Evolutionary conservation across 2,113 vertebrate species (phyloP), one percentile per base, ranked within the genome.

Genomic region (Gasterosteus nipponicus): DNA sequence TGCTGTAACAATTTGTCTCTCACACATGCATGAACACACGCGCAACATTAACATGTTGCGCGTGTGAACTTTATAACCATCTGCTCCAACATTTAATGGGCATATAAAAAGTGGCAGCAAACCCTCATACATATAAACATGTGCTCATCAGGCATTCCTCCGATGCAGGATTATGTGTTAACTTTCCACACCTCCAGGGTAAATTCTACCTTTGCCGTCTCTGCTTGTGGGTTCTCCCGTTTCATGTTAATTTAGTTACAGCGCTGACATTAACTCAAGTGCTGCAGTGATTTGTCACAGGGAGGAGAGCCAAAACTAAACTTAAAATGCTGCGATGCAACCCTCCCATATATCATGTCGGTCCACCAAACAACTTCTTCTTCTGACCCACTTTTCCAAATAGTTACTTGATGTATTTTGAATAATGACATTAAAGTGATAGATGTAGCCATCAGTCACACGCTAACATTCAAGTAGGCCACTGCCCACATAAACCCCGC

Each of bases 371-470:
- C 60, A 80, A 87, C 63, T 86, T 81, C 58, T 77, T 80, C 83
- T 82, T 80, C 75, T 86, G 92, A 92, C 91, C 93, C 84, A 93
- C 85, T 93, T 92, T 71, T 58, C 78, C 22, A 35, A 29, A 78
- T 63, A 80, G 78, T 91, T 81, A 41, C 82, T 82, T 69, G 58
- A 86, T 76, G 77, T 79, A 64, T 90, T 87, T 74, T 81, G 86
- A 89, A 89, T 89, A 89, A 87, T 83, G 85, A 86, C 87, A 82
- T 66, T 79, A 63, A 65, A 59, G 77, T 92, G 90, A 93, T 89
- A 86, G 90, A 92, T 89, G 85, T 77, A 69, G 82, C 88, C 82
- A 88, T 93, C 92, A 92, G 86, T 93, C 91, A 91, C 87, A 85
- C 85, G 38, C 77, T 78, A 69, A 87, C 72, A 78, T 89, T 87